Percentiles rank a stretch among this genome's conserved stretches.
Conservation (phyloP, 2,113 vertebrate genomes). For the Albula glossodonta region DNA sequence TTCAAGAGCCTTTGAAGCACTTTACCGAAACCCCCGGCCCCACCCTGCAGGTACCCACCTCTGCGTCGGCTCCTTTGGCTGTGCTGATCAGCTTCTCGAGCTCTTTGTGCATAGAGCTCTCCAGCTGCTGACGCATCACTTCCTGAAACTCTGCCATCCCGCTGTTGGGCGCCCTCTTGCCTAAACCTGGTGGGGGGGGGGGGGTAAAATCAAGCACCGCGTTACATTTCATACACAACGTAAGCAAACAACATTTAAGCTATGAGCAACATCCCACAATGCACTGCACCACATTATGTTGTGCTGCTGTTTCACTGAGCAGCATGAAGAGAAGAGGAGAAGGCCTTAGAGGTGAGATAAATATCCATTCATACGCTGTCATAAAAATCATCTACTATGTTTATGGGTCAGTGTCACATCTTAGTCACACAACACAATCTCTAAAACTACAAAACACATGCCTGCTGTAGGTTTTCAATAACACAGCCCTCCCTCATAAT, state of each 20-base stretch:
- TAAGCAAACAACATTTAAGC: neutral
- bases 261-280: neutral
- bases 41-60: constrained; percentile 66
- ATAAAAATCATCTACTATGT: no score
- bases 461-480: no score
- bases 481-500: no score
- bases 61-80: constrained; percentile 71
- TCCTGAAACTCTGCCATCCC: constrained; percentile 91
- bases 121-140: constrained; percentile 93
- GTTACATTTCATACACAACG: neutral
- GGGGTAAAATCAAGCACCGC: neutral
- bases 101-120: constrained; percentile 87
- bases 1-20: no score
- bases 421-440: no score
- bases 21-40: no score
- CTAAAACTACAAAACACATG: no score
- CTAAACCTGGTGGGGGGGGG: constrained; percentile 71
- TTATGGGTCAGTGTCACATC: no score
- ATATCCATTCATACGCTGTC: no score
- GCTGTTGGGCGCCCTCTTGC: constrained; percentile 74
- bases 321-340: neutral
- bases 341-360: no score
- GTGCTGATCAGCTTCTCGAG: constrained; percentile 86
- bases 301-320: neutral
- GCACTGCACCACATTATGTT: neutral